phyloP scores from a whole-genome alignment of 2,888 invertebrate genomes.

The Monopis laevigella region DNA sequence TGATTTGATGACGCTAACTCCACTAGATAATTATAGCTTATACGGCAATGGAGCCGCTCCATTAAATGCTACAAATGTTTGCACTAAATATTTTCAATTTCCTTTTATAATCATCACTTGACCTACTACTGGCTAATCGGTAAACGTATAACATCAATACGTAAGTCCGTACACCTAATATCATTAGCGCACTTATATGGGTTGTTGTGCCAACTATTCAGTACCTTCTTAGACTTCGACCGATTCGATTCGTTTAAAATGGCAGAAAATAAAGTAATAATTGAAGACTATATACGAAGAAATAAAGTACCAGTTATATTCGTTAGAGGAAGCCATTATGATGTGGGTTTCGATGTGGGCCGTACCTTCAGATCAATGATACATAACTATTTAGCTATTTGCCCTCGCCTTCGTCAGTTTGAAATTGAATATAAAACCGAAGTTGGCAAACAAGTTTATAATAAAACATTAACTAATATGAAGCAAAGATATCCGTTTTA shows the following conservation, averaged over 20 bases:
- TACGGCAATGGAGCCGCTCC: too few species aligned
- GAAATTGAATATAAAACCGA: constrained; percentile 77
- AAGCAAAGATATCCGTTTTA: constrained; percentile 82
- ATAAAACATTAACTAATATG: constrained; percentile 75
- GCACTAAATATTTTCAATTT: too few species aligned
- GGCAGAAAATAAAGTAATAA: neutral
- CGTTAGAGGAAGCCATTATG: constrained; percentile 83
- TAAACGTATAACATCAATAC: too few species aligned
- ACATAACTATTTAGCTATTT: constrained; percentile 72
- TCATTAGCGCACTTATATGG: constrained; percentile 4
- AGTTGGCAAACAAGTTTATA: constrained; percentile 76
- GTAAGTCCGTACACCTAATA: too few species aligned
- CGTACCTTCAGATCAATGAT: constrained; percentile 80
- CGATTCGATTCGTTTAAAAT: too few species aligned
- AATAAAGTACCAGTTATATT: constrained; percentile 76
- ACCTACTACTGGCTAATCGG: too few species aligned
- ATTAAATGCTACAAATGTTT: too few species aligned
- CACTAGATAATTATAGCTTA: too few species aligned
- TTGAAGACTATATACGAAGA: constrained; percentile 27
- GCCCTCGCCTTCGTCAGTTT: constrained; percentile 71
- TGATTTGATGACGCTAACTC: too few species aligned
- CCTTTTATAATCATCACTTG: too few species aligned
- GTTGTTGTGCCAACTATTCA: constrained; percentile 1
- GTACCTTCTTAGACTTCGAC: neutral
- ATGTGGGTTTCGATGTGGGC: constrained; percentile 88